A percentile compares a stretch with the other conserved stretches of the same genome.
Conservation (phyloP, 1,140 invertebrate genomes). For the Drosophila bifasciata region DNA sequence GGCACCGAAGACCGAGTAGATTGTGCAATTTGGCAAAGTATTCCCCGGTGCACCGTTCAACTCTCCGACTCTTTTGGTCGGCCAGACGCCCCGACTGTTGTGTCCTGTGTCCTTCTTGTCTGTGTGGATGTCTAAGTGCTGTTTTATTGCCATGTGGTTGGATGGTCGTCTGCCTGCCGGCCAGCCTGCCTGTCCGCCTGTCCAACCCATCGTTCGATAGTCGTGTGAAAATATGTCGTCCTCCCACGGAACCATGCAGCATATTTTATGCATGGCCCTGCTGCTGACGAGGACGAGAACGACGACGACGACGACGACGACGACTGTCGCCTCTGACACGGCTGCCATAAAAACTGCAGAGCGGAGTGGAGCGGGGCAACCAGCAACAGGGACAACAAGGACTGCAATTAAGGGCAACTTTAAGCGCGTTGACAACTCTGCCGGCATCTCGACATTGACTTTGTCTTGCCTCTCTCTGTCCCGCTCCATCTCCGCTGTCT, state of each 20-base stretch:
- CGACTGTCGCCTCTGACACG: constrained; percentile 54
- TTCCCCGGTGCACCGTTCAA: constrained; percentile 74
- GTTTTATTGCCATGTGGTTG: constrained; percentile 79
- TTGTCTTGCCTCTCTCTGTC: constrained; percentile 40
- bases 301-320: constrained; percentile 32
- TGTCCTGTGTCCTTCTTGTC: constrained; percentile 7
- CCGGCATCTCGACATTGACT: constrained; percentile 70
- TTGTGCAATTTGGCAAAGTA: constrained; percentile 80
- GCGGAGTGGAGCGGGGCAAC: constrained; percentile 11
- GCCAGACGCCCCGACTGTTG: background rate
- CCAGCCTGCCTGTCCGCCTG: background rate
- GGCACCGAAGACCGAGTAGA: constrained; percentile 27
- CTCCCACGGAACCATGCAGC: constrained; percentile 48
- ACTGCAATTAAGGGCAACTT: constrained; percentile 75
- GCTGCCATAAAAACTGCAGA: constrained; percentile 68
- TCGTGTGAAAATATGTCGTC: constrained; percentile 61
- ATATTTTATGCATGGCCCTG: constrained; percentile 78
- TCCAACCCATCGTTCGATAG: constrained; percentile 30
- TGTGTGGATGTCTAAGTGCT: constrained; percentile 71
- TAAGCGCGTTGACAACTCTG: constrained; percentile 79
- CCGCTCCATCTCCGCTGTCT: background rate
- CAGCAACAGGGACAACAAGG: constrained; percentile 45
- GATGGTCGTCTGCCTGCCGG: constrained; percentile 11
- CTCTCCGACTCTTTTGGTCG: constrained; percentile 40
- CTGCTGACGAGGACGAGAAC: constrained; percentile 32